Percentiles rank a stretch among this genome's conserved stretches.
Evolutionary conservation across 2,797 vertebrate genomes (phyloP).

Genomic region (Rhinogobio ventralis): DNA sequence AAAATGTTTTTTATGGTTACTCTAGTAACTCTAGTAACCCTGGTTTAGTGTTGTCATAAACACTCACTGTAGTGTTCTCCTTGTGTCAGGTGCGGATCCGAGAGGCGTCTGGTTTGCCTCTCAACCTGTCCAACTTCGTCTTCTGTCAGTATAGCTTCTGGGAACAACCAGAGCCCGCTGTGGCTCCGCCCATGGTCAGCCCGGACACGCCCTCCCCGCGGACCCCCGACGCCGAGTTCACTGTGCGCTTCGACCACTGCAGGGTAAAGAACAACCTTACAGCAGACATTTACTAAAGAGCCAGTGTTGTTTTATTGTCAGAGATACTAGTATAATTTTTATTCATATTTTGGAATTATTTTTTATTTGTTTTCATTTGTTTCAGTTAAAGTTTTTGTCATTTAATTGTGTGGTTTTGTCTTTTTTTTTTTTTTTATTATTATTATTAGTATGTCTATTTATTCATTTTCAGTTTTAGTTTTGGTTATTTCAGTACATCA

Average conservation of each 20-base stretch:
- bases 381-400: not conserved
- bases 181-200: conserved; percentile 94
- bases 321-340: not conserved
- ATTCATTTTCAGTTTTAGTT: not conserved
- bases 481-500: too few relatives aligned
- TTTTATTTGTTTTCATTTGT: not conserved
- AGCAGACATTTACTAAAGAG: not conserved
- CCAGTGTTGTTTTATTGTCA: not conserved
- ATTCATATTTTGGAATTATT: not conserved
- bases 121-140: conserved; percentile 96
- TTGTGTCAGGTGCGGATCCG: conserved; percentile 89
- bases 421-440: not conserved
- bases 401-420: not conserved
- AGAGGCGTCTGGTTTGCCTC: conserved; percentile 93
- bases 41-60: not conserved
- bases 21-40: not conserved
- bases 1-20: not conserved
- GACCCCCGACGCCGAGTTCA: conserved; percentile 87
- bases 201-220: conserved; percentile 88
- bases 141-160: conserved; percentile 99
- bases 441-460: too few relatives aligned
- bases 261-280: conserved; percentile 76
- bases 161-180: conserved; percentile 89
- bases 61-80: not conserved
- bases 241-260: conserved; percentile 92